Conservation (phyloP, 1,140 invertebrate species). For the Galleria mellonella region DNA sequence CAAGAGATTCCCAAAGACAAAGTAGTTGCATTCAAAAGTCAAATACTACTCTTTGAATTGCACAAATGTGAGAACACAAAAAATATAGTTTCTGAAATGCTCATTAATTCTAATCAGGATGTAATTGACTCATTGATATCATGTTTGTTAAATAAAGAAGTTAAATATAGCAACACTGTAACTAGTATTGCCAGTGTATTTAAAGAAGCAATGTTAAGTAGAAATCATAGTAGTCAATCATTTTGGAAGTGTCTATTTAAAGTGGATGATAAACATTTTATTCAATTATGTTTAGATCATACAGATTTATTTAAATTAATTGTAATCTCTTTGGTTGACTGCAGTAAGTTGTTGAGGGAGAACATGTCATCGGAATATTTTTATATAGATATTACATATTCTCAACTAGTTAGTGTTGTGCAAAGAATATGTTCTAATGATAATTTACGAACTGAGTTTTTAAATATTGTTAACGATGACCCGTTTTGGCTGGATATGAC, state of each 20-base stretch:
- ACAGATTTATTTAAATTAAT: slow-evolving; percentile 66
- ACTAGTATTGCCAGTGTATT: slow-evolving; percentile 65
- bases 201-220: slow-evolving; percentile 53
- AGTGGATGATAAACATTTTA: slow-evolving; percentile 54
- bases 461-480: slow-evolving; percentile 25
- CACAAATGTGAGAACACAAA: slow-evolving; percentile 19
- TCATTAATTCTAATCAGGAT: slow-evolving; percentile 30
- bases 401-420: slow-evolving; percentile 63
- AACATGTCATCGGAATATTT: slow-evolving; percentile 59
- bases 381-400: slow-evolving; percentile 71
- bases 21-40: slow-evolving; percentile 40
- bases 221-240: slow-evolving; percentile 41
- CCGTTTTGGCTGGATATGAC: slow-evolving; percentile 41
- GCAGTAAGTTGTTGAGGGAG: slow-evolving; percentile 49
- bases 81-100: slow-evolving; percentile 23
- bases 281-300: slow-evolving; percentile 61
- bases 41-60: slow-evolving; percentile 46
- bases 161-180: slow-evolving; percentile 42
- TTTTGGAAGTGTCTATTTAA: slow-evolving; percentile 69
- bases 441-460: slow-evolving; percentile 38
- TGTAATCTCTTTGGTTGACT: slow-evolving; percentile 74
- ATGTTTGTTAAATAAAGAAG: slow-evolving; percentile 36
- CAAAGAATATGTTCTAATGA: slow-evolving; percentile 43
- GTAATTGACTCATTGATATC: slow-evolving; percentile 36
- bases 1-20: slow-evolving; percentile 30